Evolutionary conservation across 2,888 invertebrate species (phyloP).

Genomic region (Barypeithes pellucidus): DNA sequence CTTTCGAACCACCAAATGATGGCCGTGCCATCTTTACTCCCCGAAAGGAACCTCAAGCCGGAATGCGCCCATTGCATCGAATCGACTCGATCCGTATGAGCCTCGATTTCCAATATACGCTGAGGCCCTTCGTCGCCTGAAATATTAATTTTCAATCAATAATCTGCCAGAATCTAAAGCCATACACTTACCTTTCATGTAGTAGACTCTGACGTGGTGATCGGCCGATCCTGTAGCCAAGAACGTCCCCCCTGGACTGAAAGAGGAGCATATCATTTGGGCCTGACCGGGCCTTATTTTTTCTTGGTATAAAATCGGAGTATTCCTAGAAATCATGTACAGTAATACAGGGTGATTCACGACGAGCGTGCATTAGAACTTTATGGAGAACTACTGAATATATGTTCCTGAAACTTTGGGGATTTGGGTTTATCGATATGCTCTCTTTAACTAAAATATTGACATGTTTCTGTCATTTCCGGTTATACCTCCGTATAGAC

Average conservation of each 20-base stretch:
- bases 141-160: neutral
- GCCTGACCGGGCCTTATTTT: slow-evolving; percentile 93
- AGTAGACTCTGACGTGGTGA: slow-evolving; percentile 94
- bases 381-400: too few species aligned
- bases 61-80: slow-evolving; percentile 95
- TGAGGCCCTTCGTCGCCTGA: slow-evolving; percentile 83
- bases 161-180: neutral
- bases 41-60: slow-evolving; percentile 91
- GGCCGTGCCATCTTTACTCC: slow-evolving; percentile 96
- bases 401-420: too few species aligned
- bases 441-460: too few species aligned
- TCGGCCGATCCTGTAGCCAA: slow-evolving; percentile 96
- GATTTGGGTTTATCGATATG: too few species aligned
- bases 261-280: slow-evolving; percentile 95
- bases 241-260: slow-evolving; percentile 91
- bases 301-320: slow-evolving; percentile 94
- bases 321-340: slow-evolving; percentile 73
- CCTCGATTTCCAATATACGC: slow-evolving; percentile 82
- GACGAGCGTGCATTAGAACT: too few species aligned
- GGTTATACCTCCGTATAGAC: too few species aligned
- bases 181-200: slow-evolving; percentile 73
- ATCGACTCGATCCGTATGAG: slow-evolving; percentile 94
- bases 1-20: slow-evolving; percentile 93
- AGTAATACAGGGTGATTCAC: too few species aligned
- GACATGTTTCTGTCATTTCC: too few species aligned